Conservation (phyloP, 2,888 invertebrate genomes). For the Myopa testacea region DNA sequence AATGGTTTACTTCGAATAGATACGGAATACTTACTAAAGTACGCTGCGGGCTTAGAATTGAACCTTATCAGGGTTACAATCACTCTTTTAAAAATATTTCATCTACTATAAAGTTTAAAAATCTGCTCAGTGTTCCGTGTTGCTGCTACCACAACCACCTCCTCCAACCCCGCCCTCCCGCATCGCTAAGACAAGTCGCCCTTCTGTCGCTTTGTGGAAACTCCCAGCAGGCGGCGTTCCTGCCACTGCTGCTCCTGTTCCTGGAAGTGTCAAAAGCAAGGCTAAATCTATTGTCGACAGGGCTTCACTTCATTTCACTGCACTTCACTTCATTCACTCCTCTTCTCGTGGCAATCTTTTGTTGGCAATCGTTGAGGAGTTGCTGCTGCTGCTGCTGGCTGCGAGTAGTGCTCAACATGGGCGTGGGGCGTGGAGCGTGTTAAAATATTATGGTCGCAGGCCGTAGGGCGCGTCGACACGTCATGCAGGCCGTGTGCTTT, state of each 20-base stretch:
- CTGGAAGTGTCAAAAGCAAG: constrained; percentile 65
- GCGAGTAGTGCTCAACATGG: background rate
- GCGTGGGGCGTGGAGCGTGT: constrained; percentile 1
- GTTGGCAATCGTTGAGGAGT: constrained; percentile 62
- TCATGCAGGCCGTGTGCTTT: background rate
- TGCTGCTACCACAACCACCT: background rate
- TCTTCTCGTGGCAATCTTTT: constrained; percentile 45
- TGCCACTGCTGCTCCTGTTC: constrained; percentile 49
- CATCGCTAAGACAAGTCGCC: background rate
- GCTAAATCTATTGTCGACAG: constrained; percentile 65
- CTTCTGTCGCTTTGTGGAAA: constrained; percentile 45
- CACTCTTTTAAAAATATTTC: too few relatives aligned
- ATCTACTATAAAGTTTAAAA: too few relatives aligned
- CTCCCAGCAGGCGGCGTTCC: constrained; percentile 63
- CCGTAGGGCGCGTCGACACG: background rate
- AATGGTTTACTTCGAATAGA: too few relatives aligned
- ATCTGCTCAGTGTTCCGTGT: background rate
- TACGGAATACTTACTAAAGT: too few relatives aligned
- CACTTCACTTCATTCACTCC: background rate
- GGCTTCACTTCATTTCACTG: constrained; percentile 39
- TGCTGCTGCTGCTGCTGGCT: constrained; percentile 45
- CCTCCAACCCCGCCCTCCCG: background rate
- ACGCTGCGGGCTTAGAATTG: too few relatives aligned
- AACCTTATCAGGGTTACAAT: too few relatives aligned
- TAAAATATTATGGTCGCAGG: background rate